Evolutionary conservation across 2,113 vertebrate genomes (phyloP).

Genomic region (Oncorhynchus kisutch): DNA sequence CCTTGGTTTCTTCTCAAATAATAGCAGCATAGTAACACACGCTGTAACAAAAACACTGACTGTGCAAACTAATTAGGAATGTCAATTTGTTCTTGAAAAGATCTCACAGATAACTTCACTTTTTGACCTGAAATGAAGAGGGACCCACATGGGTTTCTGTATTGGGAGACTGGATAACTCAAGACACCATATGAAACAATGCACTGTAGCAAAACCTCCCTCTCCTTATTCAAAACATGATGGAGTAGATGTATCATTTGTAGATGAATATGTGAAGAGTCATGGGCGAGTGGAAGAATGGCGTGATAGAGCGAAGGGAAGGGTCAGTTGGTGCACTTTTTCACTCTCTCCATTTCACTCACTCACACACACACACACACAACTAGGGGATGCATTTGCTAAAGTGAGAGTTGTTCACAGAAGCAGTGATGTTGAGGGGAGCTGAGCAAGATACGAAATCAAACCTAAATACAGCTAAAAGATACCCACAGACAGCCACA

Average conservation of each 20-base stretch:
- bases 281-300: too few relatives aligned
- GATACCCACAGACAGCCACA: too few relatives aligned
- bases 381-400: not conserved
- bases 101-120: not conserved
- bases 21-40: slow-evolving; percentile 41
- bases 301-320: too few relatives aligned
- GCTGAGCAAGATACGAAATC: not conserved
- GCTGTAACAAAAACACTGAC: slow-evolving; percentile 32
- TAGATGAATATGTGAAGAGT: too few relatives aligned
- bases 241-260: not conserved
- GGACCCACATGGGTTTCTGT: not conserved
- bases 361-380: not conserved
- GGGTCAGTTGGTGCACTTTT: too few relatives aligned
- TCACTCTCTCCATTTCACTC: not conserved
- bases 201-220: slow-evolving; percentile 28
- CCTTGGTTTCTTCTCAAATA: slow-evolving; percentile 17
- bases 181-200: slow-evolving; percentile 68
- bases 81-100: slow-evolving; percentile 17
- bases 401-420: not conserved
- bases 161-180: slow-evolving; percentile 7
- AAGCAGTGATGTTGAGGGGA: not conserved
- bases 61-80: slow-evolving; percentile 51
- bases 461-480: not conserved
- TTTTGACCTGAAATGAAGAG: too few relatives aligned
- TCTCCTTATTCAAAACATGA: not conserved